Percentiles rank a stretch among this genome's conserved stretches.
Conservation (phyloP, 2,888 invertebrate species). For the Coelinius sp. region DNA sequence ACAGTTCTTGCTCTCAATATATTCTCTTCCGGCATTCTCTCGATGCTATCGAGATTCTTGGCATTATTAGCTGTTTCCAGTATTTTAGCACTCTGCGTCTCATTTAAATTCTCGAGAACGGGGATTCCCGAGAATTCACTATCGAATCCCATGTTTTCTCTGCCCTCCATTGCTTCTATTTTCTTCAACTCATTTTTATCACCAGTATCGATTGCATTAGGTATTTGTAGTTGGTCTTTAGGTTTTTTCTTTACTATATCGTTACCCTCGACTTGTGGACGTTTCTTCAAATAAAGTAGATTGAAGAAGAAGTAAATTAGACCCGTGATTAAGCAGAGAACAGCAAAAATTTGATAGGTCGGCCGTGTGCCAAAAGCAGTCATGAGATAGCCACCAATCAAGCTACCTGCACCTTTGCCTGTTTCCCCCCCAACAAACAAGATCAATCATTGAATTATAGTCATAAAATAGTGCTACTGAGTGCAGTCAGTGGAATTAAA, state of each 20-base stretch:
- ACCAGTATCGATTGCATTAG: constrained; percentile 43
- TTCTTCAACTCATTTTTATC: constrained; percentile 35
- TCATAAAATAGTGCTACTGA: neutral
- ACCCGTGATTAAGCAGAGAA: constrained; percentile 77
- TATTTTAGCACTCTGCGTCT: constrained; percentile 3
- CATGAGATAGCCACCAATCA: constrained; percentile 83
- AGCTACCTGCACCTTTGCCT: constrained; percentile 84
- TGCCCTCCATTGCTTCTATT: constrained; percentile 29
- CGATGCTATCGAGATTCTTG: constrained; percentile 58
- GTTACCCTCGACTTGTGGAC: constrained; percentile 72
- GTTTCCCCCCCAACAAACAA: constrained; percentile 42
- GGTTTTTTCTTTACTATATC: constrained; percentile 76
- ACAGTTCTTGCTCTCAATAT: constrained; percentile 23
- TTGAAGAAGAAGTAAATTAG: constrained; percentile 81
- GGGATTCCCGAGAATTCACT: constrained; percentile 41
- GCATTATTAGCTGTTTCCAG: constrained; percentile 58
- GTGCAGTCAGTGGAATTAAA: neutral
- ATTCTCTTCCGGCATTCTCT: constrained; percentile 47
- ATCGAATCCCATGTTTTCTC: constrained; percentile 48
- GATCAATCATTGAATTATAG: constrained; percentile 11
- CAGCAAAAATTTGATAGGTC: constrained; percentile 81
- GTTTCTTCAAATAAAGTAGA: constrained; percentile 76
- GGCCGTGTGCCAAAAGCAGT: constrained; percentile 80
- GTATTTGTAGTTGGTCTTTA: constrained; percentile 47
- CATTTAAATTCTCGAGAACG: constrained; percentile 10